Percentiles rank a stretch among this genome's conserved stretches.
phyloP scores from a whole-genome alignment of 2,797 vertebrate species.

The Kryptolebias ocellatus region DNA sequence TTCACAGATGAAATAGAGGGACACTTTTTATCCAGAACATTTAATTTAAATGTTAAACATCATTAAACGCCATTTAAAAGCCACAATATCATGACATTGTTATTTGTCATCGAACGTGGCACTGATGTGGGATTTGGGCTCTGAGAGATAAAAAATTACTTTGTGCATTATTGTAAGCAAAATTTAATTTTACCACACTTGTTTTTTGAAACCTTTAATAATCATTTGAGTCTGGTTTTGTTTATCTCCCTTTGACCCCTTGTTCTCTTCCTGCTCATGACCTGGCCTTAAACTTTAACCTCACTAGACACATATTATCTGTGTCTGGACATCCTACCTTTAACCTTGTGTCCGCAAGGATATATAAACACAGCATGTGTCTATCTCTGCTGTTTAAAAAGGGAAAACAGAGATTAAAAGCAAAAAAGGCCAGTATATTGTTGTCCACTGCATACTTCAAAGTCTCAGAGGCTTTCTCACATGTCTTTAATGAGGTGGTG shows the following conservation, averaged over 20 bases:
- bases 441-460: conserved; percentile 76
- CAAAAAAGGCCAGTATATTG: conserved; percentile 54
- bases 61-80: conserved; percentile 29
- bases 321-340: conserved; percentile 32
- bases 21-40: conserved; percentile 69
- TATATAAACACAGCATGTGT: conserved; percentile 33
- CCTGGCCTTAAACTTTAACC: conserved; percentile 30
- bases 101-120: conserved; percentile 43
- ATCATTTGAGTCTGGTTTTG: conserved; percentile 78
- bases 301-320: conserved; percentile 29
- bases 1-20: conserved; percentile 73
- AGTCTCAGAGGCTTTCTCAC: conserved; percentile 68
- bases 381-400: conserved; percentile 39
- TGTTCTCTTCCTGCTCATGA: conserved; percentile 67
- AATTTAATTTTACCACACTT: conserved; percentile 48
- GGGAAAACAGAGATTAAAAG: conserved; percentile 57
- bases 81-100: conserved; percentile 45
- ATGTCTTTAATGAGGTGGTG: conserved; percentile 77
- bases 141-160: conserved; percentile 32
- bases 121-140: conserved; percentile 35
- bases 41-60: conserved; percentile 50
- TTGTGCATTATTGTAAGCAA: conserved; percentile 55
- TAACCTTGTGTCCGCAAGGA: conserved; percentile 49
- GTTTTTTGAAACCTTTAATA: conserved; percentile 73
- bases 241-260: conserved; percentile 82